Evolutionary conservation across 2,113 vertebrate genomes (phyloP).

Genomic region (Chlorocebus sabaeus): DNA sequence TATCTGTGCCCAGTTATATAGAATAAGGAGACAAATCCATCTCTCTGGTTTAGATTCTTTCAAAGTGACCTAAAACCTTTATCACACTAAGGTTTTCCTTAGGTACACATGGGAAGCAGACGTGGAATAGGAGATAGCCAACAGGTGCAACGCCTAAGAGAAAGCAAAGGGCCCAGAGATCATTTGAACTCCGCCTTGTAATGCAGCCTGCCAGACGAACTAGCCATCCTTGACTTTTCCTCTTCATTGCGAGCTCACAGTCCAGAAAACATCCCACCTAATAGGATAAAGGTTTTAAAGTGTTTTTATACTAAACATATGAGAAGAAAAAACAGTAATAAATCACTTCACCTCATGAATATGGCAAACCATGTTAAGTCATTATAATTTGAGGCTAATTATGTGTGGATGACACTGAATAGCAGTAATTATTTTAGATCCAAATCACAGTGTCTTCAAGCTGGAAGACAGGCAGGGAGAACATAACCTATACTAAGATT

Average conservation of each 20-base stretch:
- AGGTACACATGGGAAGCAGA: background rate
- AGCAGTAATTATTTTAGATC: slow-evolving; percentile 65
- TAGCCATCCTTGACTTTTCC: background rate
- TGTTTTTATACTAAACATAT: slow-evolving; percentile 29
- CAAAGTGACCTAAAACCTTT: background rate
- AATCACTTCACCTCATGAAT: slow-evolving; percentile 56
- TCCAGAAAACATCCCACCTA: slow-evolving; percentile 18
- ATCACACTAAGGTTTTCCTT: background rate
- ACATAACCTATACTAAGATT: slow-evolving; percentile 6
- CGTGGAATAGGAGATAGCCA: background rate
- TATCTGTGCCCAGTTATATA: background rate
- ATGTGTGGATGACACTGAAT: slow-evolving; percentile 50
- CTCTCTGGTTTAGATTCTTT: background rate
- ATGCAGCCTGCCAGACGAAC: background rate
- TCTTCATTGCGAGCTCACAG: background rate
- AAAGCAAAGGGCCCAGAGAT: background rate
- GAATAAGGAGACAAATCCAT: background rate
- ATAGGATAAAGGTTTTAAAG: background rate
- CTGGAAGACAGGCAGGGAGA: slow-evolving; percentile 13
- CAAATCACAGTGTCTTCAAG: slow-evolving; percentile 54
- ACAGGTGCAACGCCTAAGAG: background rate
- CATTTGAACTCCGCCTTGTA: background rate
- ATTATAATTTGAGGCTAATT: slow-evolving; percentile 67
- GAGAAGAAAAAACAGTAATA: slow-evolving; percentile 21
- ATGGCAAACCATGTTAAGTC: slow-evolving; percentile 55